Base-by-base conservation (phyloP, 2,113 vertebrate genomes). In the Peromyscus polionotus region DNA sequence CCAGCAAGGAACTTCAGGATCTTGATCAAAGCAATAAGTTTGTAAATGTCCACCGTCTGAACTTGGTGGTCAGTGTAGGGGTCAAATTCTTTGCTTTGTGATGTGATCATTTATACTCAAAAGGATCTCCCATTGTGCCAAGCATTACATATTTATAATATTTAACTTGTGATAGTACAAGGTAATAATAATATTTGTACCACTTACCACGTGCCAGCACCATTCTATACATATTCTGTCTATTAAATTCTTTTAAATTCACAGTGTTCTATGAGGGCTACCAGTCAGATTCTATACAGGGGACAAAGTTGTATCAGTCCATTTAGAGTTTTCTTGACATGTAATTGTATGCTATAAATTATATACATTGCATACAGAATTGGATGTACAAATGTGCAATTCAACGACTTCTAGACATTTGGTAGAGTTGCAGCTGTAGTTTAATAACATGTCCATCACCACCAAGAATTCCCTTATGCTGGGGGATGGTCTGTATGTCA, bases 171-270 rank as follows among this genome's bases (percentile, higher is more conserved):
- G 10, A 54, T 77, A 39, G 61, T 5, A 84, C 14, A 90, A 59
- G 65, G 11, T 77, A 84, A 65, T 91, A 80, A 90, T 36, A 94
- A 81, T n/a, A 80, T 12, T 48, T 11, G 3, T 36, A 61, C 11
- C 7, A 45, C 61, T 70, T 93, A 76, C 7, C 84, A 31, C 0
- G 24, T 45, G 13, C 31, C 4, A 11, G 9, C 9, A n/a, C 48
- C 63, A 2, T 80, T 63, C 5, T 61, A 70, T 17, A 48, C 6
- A 36, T 36, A 17, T 65, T 45, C 13, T 93, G 6, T 45, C 19
- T 88, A 28, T 59, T 72, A 79, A 67, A 22, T 91, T 88, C 1
- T 90, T 96, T 81, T 54, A 86, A 89, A 63, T 76, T 85, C 59
- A 61, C 17, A 80, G 68, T 59, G 48, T 65, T 7, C n/a, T 88